A percentile compares a stretch with the other conserved stretches of the same genome.
phyloP scores from a whole-genome alignment of 2,113 vertebrate species.

The Ia io region DNA sequence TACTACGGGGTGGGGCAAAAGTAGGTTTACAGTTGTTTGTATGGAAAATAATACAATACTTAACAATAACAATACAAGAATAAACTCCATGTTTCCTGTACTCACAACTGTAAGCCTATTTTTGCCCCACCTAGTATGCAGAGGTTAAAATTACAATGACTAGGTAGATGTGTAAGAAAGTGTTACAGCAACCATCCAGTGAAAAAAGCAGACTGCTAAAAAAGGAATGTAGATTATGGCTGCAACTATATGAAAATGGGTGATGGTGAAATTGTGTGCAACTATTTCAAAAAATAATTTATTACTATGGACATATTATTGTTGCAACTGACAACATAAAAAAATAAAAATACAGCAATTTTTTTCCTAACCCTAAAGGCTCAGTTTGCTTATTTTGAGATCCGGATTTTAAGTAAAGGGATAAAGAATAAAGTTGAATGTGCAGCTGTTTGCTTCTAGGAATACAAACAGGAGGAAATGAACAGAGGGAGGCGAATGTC shows the following conservation, averaged over 20 bases:
- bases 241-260: neutral
- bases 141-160: neutral
- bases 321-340: neutral
- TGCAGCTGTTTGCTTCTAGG: conserved; percentile 60
- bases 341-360: neutral
- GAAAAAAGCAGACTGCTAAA: neutral
- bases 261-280: neutral
- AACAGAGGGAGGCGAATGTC: conserved; percentile 19
- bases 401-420: conserved; percentile 42
- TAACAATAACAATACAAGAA: neutral
- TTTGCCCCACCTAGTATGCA: neutral
- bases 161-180: neutral
- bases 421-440: conserved; percentile 1
- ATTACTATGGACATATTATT: neutral
- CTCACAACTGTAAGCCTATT: neutral
- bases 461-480: conserved; percentile 47
- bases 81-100: neutral
- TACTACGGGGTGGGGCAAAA: neutral
- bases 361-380: conserved; percentile 15
- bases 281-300: neutral
- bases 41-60: neutral
- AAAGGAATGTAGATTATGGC: neutral
- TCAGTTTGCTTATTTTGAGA: neutral
- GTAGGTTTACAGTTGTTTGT: neutral
- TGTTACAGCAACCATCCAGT: neutral